Conservation (phyloP, 2,797 vertebrate genomes). For the Ibycter americanus region DNA sequence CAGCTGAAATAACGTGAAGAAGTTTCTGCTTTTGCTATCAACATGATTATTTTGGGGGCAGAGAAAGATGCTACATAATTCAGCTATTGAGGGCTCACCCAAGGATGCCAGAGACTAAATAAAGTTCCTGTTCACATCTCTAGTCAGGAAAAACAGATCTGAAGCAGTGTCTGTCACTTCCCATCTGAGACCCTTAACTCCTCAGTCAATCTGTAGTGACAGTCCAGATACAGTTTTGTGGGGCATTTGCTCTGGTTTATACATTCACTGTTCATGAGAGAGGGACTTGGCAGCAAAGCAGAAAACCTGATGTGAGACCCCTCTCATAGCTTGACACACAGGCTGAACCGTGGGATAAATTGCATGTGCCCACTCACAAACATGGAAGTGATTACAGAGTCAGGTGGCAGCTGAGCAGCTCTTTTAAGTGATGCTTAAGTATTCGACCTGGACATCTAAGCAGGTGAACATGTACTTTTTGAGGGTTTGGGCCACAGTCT, state of each 20-base stretch:
- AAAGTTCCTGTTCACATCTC: not conserved
- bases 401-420: not conserved
- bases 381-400: not conserved
- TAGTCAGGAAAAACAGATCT: not conserved
- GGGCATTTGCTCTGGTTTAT: not conserved
- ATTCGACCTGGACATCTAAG: not conserved
- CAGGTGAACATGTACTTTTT: not conserved
- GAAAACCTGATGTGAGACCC: not conserved
- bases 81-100: not conserved
- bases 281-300: not conserved
- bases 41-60: not conserved
- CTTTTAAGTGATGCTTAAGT: not conserved
- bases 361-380: not conserved
- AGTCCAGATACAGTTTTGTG: not conserved
- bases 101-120: not conserved
- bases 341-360: not conserved
- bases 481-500: not conserved
- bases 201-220: not conserved
- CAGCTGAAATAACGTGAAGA: not conserved
- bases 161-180: not conserved
- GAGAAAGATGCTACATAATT: not conserved
- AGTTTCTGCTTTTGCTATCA: not conserved
- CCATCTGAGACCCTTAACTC: not conserved
- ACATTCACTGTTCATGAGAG: not conserved
- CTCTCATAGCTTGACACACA: not conserved